Evolutionary conservation across 1,140 invertebrate species (phyloP).

Genomic region (Diorhabda sublineata): DNA sequence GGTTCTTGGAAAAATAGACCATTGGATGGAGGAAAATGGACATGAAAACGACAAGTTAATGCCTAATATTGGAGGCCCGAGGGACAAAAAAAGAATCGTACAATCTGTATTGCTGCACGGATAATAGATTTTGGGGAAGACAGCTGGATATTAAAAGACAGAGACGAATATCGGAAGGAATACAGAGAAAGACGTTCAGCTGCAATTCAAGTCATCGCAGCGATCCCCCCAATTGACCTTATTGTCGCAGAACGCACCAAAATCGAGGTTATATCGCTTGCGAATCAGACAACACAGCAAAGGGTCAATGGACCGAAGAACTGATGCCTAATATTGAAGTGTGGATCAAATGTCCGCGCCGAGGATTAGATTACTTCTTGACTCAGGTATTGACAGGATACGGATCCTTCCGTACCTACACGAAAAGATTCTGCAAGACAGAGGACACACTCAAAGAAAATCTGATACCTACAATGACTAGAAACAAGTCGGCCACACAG

Average conservation of each 20-base stretch:
- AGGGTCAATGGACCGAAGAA: slow-evolving; percentile 19
- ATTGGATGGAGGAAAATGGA: slow-evolving; percentile 22
- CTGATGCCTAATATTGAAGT: slow-evolving; percentile 9
- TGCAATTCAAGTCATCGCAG: slow-evolving; percentile 20
- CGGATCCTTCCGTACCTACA: slow-evolving; percentile 15
- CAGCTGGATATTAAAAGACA: slow-evolving; percentile 11
- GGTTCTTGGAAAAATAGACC: slow-evolving; percentile 6
- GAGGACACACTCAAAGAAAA: background rate
- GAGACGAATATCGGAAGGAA: background rate
- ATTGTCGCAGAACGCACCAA: slow-evolving; percentile 11
- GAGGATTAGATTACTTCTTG: slow-evolving; percentile 17
- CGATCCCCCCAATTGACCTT: slow-evolving; percentile 16
- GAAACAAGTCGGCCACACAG: too few relatives aligned
- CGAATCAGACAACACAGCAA: background rate
- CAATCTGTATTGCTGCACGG: slow-evolving; percentile 13
- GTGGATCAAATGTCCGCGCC: slow-evolving; percentile 17
- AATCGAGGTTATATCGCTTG: slow-evolving; percentile 4
- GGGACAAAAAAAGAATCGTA: slow-evolving; percentile 6
- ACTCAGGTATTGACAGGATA: slow-evolving; percentile 20
- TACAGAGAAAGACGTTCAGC: background rate
- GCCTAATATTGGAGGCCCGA: background rate
- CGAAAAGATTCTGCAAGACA: background rate
- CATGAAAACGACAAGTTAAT: background rate
- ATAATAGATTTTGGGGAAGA: slow-evolving; percentile 23
- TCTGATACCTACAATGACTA: too few relatives aligned